Percentiles rank a stretch among this genome's conserved stretches.
phyloP scores from a whole-genome alignment of 2,797 vertebrate species.

The Florisuga fusca region DNA sequence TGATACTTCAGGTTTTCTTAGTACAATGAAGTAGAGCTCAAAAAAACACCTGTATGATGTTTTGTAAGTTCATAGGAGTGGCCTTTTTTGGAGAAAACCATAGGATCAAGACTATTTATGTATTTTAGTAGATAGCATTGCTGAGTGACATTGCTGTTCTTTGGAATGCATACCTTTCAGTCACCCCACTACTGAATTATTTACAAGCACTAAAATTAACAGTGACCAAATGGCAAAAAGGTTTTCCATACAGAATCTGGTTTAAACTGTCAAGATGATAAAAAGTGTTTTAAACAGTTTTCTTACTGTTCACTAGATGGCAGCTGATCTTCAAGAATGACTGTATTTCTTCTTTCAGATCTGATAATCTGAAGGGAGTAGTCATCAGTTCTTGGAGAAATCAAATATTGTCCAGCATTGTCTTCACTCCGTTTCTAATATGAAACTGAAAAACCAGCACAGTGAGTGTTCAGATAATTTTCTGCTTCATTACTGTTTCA shows the following conservation, averaged over 20 bases:
- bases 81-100: background rate
- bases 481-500: background rate
- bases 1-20: background rate
- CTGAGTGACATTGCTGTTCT: background rate
- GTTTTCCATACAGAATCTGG: background rate
- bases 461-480: slow-evolving; percentile 27
- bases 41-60: fast-evolving
- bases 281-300: background rate
- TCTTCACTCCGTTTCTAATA: background rate
- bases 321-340: slow-evolving; percentile 65
- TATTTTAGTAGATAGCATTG: background rate
- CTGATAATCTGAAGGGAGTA: background rate
- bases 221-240: background rate
- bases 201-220: background rate
- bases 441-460: background rate
- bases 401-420: background rate
- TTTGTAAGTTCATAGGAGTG: background rate
- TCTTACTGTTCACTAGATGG: slow-evolving; percentile 65
- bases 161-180: background rate
- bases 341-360: background rate
- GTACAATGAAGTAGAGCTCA: background rate
- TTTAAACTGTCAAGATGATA: background rate
- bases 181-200: background rate
- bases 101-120: background rate
- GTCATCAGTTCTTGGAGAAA: background rate